phyloP scores from a whole-genome alignment of 2,113 vertebrate species.

The Alosa alosa region DNA sequence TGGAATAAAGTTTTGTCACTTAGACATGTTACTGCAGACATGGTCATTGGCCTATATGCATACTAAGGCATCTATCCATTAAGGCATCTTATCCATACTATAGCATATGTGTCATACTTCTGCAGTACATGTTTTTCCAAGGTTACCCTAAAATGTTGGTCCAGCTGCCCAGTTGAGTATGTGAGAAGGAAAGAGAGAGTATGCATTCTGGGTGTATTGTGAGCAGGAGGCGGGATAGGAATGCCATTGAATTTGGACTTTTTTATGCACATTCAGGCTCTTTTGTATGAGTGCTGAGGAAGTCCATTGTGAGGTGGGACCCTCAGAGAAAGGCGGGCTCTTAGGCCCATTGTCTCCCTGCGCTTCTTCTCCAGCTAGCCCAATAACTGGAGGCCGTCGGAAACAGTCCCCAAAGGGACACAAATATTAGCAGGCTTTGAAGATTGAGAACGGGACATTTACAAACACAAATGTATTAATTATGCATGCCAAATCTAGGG shows the following conservation, averaged over 20 bases:
- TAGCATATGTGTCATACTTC: not conserved
- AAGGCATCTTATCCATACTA: not conserved
- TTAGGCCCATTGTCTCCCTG: constrained; percentile 67
- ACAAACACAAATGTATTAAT: constrained; percentile 66
- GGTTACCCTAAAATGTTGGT: constrained; percentile 49
- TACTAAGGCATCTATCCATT: too few relatives aligned
- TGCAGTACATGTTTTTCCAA: not conserved
- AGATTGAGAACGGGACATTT: constrained; percentile 64
- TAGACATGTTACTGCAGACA: too few relatives aligned
- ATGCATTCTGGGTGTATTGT: constrained; percentile 66
- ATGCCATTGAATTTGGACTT: constrained; percentile 73
- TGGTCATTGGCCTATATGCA: not conserved
- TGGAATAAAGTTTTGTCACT: too few relatives aligned
- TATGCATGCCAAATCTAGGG: constrained; percentile 49
- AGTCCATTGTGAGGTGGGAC: constrained; percentile 72
- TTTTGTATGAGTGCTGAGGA: constrained; percentile 70
- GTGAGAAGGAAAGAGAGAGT: constrained; percentile 40
- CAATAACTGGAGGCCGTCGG: constrained; percentile 61
- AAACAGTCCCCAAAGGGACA: constrained; percentile 60
- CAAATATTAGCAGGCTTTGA: constrained; percentile 68
- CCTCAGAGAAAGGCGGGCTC: constrained; percentile 71
- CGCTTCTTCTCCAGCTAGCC: constrained; percentile 61
- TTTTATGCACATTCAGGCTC: constrained; percentile 61
- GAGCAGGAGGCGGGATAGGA: constrained; percentile 52
- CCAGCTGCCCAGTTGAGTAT: not conserved